Conservation (phyloP, 1,140 invertebrate species). For the Maconellicoccus hirsutus region DNA sequence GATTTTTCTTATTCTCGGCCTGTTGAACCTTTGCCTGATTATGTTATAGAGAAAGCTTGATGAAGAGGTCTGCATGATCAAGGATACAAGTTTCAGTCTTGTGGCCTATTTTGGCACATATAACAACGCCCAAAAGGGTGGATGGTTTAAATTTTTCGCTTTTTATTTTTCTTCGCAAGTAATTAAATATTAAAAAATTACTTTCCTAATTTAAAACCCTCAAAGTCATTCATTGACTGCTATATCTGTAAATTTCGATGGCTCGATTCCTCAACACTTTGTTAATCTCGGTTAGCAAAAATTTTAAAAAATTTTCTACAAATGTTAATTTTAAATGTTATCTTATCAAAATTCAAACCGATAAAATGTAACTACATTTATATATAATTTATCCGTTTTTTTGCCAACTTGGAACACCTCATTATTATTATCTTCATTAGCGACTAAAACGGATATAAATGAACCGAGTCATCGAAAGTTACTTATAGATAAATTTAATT, state of each 20-base stretch:
- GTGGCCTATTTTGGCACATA: slow-evolving; percentile 26
- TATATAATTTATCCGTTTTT: no score
- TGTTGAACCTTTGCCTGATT: not conserved
- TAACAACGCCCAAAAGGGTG: slow-evolving; percentile 11
- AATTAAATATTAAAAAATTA: not conserved
- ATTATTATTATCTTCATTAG: no score
- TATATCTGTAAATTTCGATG: not conserved
- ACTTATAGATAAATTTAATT: no score
- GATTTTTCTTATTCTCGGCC: not conserved
- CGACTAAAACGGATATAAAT: no score
- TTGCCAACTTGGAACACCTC: no score
- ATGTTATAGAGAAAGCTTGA: not conserved
- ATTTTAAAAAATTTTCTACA: no score
- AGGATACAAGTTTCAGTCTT: not conserved
- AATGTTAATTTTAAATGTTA: no score
- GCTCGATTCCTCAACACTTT: not conserved
- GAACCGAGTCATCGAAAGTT: no score
- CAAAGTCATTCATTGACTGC: slow-evolving; percentile 5
- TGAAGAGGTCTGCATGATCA: not conserved
- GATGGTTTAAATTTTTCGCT: slow-evolving; percentile 1
- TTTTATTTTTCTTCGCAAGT: not conserved
- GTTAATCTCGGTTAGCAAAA: no score
- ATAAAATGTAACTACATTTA: no score
- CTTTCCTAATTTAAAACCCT: not conserved
- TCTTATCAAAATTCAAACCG: no score